These are phyloP conservation scores for Okamejei kenojei DNA, from an alignment of 2,797 vertebrate species.

Conservation along the genomic window DNA sequence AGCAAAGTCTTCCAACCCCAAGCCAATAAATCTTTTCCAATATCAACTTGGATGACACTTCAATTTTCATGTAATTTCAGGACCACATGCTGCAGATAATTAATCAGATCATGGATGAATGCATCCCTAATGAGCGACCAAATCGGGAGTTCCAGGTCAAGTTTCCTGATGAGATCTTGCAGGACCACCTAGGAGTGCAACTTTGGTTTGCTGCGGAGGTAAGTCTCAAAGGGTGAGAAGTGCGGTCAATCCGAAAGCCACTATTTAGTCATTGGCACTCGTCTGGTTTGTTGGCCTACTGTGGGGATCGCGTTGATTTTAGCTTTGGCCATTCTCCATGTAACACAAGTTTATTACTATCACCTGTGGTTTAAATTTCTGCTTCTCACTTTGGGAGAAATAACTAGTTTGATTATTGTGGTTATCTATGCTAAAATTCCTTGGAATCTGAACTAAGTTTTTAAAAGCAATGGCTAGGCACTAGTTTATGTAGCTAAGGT, in stretches of 20 bases:
- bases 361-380: not conserved
- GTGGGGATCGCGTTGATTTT: not conserved
- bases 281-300: not conserved
- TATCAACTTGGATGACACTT: not conserved
- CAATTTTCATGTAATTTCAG: conserved; percentile 43
- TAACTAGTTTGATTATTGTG: not conserved
- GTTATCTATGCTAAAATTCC: not conserved
- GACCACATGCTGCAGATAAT: conserved; percentile 55
- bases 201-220: conserved; percentile 64
- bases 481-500: not conserved
- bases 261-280: not conserved
- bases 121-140: conserved; percentile 53
- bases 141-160: conserved; percentile 59
- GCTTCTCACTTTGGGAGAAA: not conserved
- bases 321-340: not conserved
- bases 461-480: not conserved
- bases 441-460: not conserved
- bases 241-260: not conserved
- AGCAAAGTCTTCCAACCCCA: not conserved
- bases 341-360: not conserved
- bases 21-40: not conserved
- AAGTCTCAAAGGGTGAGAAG: not conserved
- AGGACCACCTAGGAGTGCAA: conserved; percentile 55
- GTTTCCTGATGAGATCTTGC: conserved; percentile 59
- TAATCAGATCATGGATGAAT: conserved; percentile 59